Conservation (phyloP, 2,113 vertebrate genomes). For the Oplegnathus fasciatus region DNA sequence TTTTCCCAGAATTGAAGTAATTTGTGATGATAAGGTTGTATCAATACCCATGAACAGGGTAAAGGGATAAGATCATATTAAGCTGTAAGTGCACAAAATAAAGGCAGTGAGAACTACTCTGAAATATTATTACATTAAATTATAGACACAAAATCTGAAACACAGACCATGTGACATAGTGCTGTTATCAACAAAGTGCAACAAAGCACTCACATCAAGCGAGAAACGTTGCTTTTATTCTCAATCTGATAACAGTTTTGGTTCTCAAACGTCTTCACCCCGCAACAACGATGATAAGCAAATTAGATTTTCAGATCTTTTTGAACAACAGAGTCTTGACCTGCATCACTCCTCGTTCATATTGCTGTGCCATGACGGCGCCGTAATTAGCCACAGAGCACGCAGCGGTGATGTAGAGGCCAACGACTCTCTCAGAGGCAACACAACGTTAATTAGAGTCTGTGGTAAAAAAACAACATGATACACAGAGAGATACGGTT, state of each 20-base stretch:
- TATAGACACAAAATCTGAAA: background rate
- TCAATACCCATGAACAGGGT: no score
- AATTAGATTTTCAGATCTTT: constrained; percentile 12
- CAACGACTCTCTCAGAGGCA: constrained; percentile 29
- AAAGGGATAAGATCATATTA: no score
- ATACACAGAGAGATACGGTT: constrained; percentile 37
- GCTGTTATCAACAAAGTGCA: background rate
- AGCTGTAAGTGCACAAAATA: no score
- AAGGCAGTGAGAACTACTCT: background rate
- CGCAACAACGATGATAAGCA: background rate
- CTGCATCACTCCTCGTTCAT: constrained; percentile 18
- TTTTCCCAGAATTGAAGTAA: no score
- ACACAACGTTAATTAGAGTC: constrained; percentile 54
- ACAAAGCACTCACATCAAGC: background rate
- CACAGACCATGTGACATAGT: background rate
- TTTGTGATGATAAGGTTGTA: no score
- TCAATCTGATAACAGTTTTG: background rate
- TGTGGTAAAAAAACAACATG: background rate
- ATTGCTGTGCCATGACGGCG: background rate
- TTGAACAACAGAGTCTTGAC: constrained; percentile 17
- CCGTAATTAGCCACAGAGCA: constrained; percentile 56
- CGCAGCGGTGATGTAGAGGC: constrained; percentile 33
- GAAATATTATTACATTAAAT: background rate
- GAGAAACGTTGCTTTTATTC: background rate
- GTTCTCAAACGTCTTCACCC: background rate